Conservation (phyloP, 2,888 invertebrate genomes). For the Hipparchia sbordonii region DNA sequence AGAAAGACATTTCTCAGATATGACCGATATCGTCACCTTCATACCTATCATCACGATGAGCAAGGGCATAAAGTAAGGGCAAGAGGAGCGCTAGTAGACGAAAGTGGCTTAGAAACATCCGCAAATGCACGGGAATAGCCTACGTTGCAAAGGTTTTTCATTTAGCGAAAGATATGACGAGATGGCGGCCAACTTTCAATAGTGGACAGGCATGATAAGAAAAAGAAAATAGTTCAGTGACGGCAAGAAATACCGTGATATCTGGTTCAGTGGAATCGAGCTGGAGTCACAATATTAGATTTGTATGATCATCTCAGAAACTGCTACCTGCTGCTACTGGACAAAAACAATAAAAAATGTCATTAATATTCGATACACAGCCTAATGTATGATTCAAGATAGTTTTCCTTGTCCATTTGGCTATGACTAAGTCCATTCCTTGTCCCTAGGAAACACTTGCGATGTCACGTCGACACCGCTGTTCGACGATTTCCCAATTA, state of each 20-base stretch:
- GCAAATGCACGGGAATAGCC: no score
- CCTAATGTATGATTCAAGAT: not conserved
- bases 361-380: not conserved
- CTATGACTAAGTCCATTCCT: conserved; percentile 1
- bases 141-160: no score
- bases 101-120: no score
- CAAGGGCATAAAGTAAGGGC: no score
- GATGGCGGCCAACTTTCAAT: no score
- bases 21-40: no score
- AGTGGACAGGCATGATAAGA: no score
- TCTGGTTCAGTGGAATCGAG: not conserved
- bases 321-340: not conserved
- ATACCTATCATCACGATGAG: no score
- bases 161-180: no score
- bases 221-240: no score
- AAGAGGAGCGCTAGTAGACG: no score
- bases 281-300: not conserved
- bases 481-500: not conserved
- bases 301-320: not conserved
- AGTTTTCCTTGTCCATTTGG: conserved; percentile 2
- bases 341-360: not conserved
- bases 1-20: no score
- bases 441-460: not conserved
- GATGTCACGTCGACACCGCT: not conserved
- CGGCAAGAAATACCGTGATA: not conserved